Conservation (phyloP, 2,113 vertebrate genomes). For the Seriola dumerili region DNA sequence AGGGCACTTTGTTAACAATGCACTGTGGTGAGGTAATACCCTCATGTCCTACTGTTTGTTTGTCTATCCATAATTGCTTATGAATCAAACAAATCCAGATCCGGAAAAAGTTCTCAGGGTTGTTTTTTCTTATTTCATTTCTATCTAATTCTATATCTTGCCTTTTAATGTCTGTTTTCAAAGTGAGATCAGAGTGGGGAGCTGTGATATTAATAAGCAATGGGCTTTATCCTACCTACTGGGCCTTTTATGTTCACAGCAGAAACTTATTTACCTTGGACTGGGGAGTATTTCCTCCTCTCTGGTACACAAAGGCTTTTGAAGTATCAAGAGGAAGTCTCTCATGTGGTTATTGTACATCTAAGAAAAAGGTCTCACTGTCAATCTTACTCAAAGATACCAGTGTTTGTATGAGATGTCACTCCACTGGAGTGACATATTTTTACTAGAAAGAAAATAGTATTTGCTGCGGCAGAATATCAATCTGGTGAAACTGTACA, state of each 20-base stretch:
- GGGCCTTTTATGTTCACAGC: slow-evolving; percentile 64
- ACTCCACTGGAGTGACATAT: background rate
- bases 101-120: slow-evolving; percentile 39
- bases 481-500: background rate
- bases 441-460: background rate
- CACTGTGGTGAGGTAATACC: slow-evolving; percentile 9
- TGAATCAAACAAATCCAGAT: slow-evolving; percentile 37
- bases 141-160: slow-evolving; percentile 18
- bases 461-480: slow-evolving; percentile 1
- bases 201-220: slow-evolving; percentile 52
- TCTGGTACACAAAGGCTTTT: slow-evolving; percentile 65
- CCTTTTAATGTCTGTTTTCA: slow-evolving; percentile 75
- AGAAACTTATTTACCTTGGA: slow-evolving; percentile 72
- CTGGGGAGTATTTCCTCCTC: slow-evolving; percentile 31
- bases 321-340: slow-evolving; percentile 50
- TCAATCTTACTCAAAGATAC: background rate
- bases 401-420: background rate
- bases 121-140: slow-evolving; percentile 26
- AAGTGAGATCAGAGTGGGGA: slow-evolving; percentile 67
- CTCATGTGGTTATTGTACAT: slow-evolving; percentile 35
- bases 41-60: slow-evolving; percentile 53
- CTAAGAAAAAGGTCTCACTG: slow-evolving; percentile 11
- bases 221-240: slow-evolving; percentile 19
- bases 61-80: slow-evolving; percentile 4
- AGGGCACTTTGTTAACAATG: slow-evolving; percentile 58